Conservation (phyloP, 2,797 vertebrate species). For the Alca torda region DNA sequence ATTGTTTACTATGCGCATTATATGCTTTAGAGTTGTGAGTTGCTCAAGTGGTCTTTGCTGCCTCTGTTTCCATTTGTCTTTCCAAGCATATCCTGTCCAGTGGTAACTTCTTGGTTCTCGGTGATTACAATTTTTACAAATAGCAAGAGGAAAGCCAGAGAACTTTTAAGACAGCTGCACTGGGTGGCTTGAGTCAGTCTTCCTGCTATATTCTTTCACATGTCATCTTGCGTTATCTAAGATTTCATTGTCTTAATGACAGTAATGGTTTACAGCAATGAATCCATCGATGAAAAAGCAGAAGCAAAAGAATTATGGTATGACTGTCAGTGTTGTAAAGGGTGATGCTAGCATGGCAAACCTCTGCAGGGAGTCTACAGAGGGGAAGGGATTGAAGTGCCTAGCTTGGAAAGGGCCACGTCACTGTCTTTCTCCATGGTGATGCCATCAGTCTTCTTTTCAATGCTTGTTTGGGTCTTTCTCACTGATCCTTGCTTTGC, state of each 20-base stretch:
- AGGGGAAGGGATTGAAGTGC: neutral
- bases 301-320: neutral
- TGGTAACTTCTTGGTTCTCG: neutral
- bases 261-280: neutral
- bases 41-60: neutral
- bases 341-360: neutral
- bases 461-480: neutral
- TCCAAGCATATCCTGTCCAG: neutral
- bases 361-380: neutral
- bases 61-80: neutral
- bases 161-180: accelerated
- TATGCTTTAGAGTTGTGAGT: neutral
- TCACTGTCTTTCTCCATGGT: neutral
- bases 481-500: neutral
- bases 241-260: neutral
- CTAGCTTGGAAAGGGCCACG: neutral
- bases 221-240: neutral
- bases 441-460: neutral
- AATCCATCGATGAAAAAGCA: neutral
- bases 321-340: neutral
- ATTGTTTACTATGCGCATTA: neutral
- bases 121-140: neutral
- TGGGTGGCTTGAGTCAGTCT: neutral
- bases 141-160: neutral
- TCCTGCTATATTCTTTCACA: neutral